Conservation (phyloP, 1,140 invertebrate species). For the Zaprionus davidi region DNA sequence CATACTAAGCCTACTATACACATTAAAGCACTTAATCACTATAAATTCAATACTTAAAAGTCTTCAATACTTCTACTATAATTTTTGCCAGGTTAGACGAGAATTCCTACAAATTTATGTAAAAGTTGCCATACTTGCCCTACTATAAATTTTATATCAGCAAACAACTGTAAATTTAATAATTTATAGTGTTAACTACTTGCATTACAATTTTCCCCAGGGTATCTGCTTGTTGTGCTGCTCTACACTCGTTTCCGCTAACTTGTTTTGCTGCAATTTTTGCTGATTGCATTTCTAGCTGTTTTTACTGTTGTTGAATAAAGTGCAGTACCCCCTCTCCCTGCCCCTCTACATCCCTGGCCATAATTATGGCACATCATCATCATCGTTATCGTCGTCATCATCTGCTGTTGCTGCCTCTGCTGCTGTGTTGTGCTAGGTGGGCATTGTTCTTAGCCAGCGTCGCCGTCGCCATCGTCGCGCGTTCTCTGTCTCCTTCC, state of each 20-base stretch:
- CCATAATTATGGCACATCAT: slow-evolving; percentile 57
- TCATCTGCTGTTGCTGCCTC: slow-evolving; percentile 18
- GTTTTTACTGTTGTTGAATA: slow-evolving; percentile 51
- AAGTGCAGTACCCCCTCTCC: slow-evolving; percentile 55
- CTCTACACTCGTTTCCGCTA: neutral
- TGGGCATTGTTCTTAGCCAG: slow-evolving; percentile 71
- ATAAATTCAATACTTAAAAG: too few species aligned
- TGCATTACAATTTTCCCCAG: neutral
- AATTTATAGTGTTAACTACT: neutral
- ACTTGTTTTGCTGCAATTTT: slow-evolving; percentile 46
- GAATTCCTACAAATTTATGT: neutral
- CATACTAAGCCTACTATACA: neutral
- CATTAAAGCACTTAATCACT: neutral
- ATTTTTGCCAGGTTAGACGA: neutral
- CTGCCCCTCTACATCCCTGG: slow-evolving; percentile 48
- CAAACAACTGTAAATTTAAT: neutral
- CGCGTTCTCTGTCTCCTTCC: slow-evolving; percentile 49
- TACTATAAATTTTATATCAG: neutral
- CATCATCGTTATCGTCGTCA: slow-evolving; percentile 20
- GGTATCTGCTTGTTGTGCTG: neutral
- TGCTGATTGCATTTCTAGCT: slow-evolving; percentile 68
- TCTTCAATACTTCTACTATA: too few species aligned
- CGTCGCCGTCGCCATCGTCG: slow-evolving; percentile 33
- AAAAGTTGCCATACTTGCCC: neutral
- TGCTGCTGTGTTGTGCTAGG: slow-evolving; percentile 23